Evolutionary conservation across 2,797 vertebrate genomes (phyloP).

Genomic region (Sebastiscus albofasciatus): DNA sequence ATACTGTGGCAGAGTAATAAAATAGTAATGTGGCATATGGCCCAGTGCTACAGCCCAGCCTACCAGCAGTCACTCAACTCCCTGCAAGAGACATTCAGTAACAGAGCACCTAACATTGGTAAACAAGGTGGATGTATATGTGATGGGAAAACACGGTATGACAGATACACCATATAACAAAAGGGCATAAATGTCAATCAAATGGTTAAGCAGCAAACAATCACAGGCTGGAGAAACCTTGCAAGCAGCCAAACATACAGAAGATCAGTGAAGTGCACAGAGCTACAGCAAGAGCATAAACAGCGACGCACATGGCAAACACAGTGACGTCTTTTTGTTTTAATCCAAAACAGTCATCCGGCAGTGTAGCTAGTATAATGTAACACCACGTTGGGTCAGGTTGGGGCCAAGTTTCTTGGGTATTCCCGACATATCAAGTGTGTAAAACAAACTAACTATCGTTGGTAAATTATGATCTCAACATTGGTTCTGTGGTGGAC

Average conservation of each 20-base stretch:
- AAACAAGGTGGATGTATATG: conserved; percentile 3
- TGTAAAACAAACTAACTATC: not conserved
- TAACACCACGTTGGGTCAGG: not conserved
- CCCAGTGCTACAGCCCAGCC: conserved; percentile 14
- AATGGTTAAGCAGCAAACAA: not conserved
- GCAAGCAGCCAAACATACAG: not conserved
- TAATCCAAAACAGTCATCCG: not conserved
- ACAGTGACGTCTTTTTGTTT: not conserved
- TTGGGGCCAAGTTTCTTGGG: not conserved
- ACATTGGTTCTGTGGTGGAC: not conserved
- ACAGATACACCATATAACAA: not conserved
- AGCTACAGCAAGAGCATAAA: not conserved
- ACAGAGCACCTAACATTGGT: conserved; percentile 1
- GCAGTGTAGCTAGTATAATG: not conserved
- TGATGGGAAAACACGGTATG: not conserved
- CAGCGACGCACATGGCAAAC: not conserved
- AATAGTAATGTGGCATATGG: conserved; percentile 60
- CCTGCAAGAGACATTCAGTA: not conserved
- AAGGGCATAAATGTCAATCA: not conserved
- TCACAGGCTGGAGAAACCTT: not conserved
- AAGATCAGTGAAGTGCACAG: not conserved
- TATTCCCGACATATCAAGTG: not conserved
- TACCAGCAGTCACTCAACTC: conserved; percentile 25
- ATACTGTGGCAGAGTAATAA: conserved; percentile 43
- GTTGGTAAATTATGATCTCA: not conserved